Conservation (phyloP, 2,797 vertebrate species). For the Sebastolobus altivelis region DNA sequence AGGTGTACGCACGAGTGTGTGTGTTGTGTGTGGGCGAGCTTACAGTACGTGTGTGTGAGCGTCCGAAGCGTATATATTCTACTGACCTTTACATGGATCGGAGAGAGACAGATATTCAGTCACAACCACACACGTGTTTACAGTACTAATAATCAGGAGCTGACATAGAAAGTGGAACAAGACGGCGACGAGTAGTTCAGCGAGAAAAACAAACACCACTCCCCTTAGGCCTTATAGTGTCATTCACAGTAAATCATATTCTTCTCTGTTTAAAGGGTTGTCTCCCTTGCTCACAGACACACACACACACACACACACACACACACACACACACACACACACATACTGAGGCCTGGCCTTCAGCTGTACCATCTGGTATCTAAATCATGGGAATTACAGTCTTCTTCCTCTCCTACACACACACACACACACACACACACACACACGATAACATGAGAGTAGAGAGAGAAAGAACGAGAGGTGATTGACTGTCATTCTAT, state of each 20-base stretch:
- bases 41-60: conserved; percentile 13
- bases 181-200: conserved; percentile 30
- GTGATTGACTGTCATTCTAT: conserved; percentile 77
- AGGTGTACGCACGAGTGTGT: conserved; percentile 25
- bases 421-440: conserved; percentile 56
- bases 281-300: conserved; percentile 46
- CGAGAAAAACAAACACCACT: conserved; percentile 48
- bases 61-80: conserved; percentile 16
- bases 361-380: conserved; percentile 83
- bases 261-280: conserved; percentile 71
- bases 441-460: conserved; percentile 63
- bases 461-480: conserved; percentile 63
- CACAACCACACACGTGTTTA: conserved; percentile 48
- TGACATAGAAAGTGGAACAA: conserved; percentile 49
- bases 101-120: conserved; percentile 50
- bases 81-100: conserved; percentile 38
- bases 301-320: conserved; percentile 37
- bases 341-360: conserved; percentile 72
- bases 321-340: conserved; percentile 27
- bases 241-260: conserved; percentile 75
- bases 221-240: conserved; percentile 59
- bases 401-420: conserved; percentile 79
- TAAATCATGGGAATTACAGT: conserved; percentile 81
- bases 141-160: conserved; percentile 55
- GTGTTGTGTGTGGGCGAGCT: background rate